Evolutionary conservation across 2,797 vertebrate genomes (phyloP), one percentile per base, ranked within the genome.

Genomic region (Sciurus carolinensis): DNA sequence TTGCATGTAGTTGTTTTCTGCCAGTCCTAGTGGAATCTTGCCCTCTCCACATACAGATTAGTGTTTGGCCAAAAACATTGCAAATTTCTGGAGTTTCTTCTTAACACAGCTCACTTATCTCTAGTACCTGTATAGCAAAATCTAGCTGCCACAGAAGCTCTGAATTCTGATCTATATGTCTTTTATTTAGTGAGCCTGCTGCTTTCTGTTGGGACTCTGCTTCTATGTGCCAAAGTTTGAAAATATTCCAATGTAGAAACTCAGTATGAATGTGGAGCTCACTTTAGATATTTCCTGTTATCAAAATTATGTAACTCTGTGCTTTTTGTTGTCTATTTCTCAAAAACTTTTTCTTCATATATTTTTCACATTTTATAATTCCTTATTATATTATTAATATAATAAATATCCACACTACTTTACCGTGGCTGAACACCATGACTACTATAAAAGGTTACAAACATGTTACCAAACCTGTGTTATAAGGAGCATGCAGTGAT

Each of bases 11-110:
- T 26, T 69, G 6, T 81, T 87, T 73, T 47, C 50, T 81, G 26
- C 30, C 30, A 69, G 73, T 44, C 30, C 10, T 85, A 6, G 4
- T 77, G 71, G 30, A 71, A n/a, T 66, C 22, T 57, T 52, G 6
- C 3, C n/a, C 13, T 67, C 18, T 24, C 90, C 84, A 73, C 59
- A 64, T 72, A 11, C 33, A 66, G 52, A 77, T 82, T 82, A 52
- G 42, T 66, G 72, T 77, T 84, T 94, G 18, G 3, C 11, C 67
- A 84, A 59, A 77, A 44, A 88, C 14, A 42, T 73, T 77, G 67
- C 30, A 88, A 84, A 77, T 47, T 87, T 97, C 80, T 85, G 22
- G 72, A 89, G 50, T 22, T 75, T 10, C 76, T 90, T 92, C 76
- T 64, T 39, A n/a, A 7, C 10, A 64, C 1, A 47, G 11, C 17